Percentiles rank a stretch among this genome's conserved stretches.
Conservation (phyloP, 2,888 invertebrate genomes). For the Panzeria rudis region DNA sequence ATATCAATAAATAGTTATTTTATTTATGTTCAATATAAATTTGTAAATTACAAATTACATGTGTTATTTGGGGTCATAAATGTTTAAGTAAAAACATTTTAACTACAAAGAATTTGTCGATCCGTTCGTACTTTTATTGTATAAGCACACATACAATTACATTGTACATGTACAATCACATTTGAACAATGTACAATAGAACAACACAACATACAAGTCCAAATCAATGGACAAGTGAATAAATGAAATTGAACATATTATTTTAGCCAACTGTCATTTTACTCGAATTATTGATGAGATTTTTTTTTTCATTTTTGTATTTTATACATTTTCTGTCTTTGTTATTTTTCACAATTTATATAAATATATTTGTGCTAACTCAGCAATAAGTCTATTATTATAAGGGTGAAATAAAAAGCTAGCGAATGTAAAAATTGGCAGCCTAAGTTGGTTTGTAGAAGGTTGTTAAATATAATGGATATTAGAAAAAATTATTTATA, state of each 20-base stretch:
- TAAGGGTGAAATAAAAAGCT: slow-evolving; percentile 11
- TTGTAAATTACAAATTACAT: slow-evolving; percentile 59
- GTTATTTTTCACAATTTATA: slow-evolving; percentile 3
- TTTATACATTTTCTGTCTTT: neutral
- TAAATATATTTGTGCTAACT: slow-evolving; percentile 53
- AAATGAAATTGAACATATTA: slow-evolving; percentile 60
- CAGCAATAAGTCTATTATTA: slow-evolving; percentile 56
- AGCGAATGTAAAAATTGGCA: neutral
- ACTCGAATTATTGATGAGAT: slow-evolving; percentile 53
- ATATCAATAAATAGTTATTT: slow-evolving; percentile 53
- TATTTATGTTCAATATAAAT: slow-evolving; percentile 51
- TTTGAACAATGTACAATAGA: slow-evolving; percentile 30
- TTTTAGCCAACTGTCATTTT: slow-evolving; percentile 67
- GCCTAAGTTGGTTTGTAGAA: slow-evolving; percentile 13
- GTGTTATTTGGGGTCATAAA: slow-evolving; percentile 58
- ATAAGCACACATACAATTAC: neutral
- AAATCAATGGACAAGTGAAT: slow-evolving; percentile 36
- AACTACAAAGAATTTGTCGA: neutral
- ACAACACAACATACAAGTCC: neutral
- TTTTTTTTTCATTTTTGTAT: slow-evolving; percentile 19
- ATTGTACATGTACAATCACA: neutral
- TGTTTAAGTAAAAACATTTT: slow-evolving; percentile 42
- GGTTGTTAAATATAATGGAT: neutral
- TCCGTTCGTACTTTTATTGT: neutral
- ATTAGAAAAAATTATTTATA: neutral